phyloP scores from a whole-genome alignment of 1,140 invertebrate species.

The Calliopsis andreniformis region DNA sequence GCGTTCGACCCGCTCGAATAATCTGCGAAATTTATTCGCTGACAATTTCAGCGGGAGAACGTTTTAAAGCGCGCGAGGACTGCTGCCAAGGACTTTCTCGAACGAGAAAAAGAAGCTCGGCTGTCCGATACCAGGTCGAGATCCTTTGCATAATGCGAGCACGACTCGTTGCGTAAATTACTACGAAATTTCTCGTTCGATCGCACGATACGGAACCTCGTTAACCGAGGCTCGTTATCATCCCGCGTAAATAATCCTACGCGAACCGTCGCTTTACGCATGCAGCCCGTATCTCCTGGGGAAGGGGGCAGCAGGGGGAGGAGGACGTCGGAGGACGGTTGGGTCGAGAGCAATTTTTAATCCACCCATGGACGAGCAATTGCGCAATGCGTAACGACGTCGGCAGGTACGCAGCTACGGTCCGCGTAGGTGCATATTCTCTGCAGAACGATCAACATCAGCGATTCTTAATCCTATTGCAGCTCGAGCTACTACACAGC shows the following conservation, averaged over 20 bases:
- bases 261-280: constrained; percentile 11
- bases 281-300: constrained; percentile 33
- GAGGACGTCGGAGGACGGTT: not conserved
- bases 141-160: constrained; percentile 23
- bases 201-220: constrained; percentile 20
- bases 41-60: not conserved
- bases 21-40: not conserved
- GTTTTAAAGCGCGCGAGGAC: not conserved
- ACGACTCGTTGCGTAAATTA: constrained; percentile 4
- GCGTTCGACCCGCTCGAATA: not conserved
- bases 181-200: constrained; percentile 20
- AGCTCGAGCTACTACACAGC: no score
- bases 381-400: constrained; percentile 41
- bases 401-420: constrained; percentile 5
- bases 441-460: constrained; percentile 14
- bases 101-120: not conserved
- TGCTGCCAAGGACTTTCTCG: not conserved
- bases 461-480: not conserved
- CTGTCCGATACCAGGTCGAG: no score
- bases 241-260: constrained; percentile 17
- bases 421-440: constrained; percentile 5
- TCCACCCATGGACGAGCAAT: constrained; percentile 10
- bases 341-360: constrained; percentile 7
- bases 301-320: no score
- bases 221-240: constrained; percentile 20